Evolutionary conservation across 2,797 vertebrate genomes (phyloP), one percentile per base, ranked within the genome.

Genomic region (Scyliorhinus canicula): DNA sequence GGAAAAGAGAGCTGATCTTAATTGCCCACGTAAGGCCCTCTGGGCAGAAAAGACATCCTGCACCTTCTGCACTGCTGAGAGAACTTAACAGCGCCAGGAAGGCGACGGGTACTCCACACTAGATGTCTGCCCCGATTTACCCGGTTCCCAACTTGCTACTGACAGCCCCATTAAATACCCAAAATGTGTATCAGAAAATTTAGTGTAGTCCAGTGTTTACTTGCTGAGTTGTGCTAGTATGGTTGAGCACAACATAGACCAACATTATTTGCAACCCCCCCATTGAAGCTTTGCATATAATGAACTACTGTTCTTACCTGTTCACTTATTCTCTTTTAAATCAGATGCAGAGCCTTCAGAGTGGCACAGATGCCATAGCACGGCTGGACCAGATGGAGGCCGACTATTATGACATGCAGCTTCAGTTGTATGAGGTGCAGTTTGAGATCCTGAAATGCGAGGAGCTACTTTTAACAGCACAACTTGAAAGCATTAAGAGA

Each of bases 361-460:
- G 97, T 0, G 98, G 99, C 2, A 98, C 98, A 96, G 99, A 99
- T 93, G 99, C 99, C 31, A 98, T 99, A 97, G 97, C 97, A 95
- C 98, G 97, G 47, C 96, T 99, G 96, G 98, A 99, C 96, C 98
- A 98, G 96, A 97, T 99, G 96, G 99, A 99, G 98, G 97, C 98
- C 95, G 98, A 99, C 96, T 99, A 99, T 97, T 99, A 99, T 12
- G 98, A 98, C 95, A 95, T 99, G 82, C 99, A 99, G 96, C 98
- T 99, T 96, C 99, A 99, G 96, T 97, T 99, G 6, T 99, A 99
- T 93, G 98, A 99, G 97, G 98, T 99, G 28, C 98, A 99, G 97
- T 98, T 98, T 0, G 99, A 99, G 97, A 98, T 99, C 96, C 97
- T 99, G 96, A 98, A 98, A 97, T 99, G 98, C 67, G 99, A 99